A percentile compares a stretch with the other conserved stretches of the same genome.
phyloP scores from a whole-genome alignment of 1,140 invertebrate genomes.

The Doryteuthis pealeii region DNA sequence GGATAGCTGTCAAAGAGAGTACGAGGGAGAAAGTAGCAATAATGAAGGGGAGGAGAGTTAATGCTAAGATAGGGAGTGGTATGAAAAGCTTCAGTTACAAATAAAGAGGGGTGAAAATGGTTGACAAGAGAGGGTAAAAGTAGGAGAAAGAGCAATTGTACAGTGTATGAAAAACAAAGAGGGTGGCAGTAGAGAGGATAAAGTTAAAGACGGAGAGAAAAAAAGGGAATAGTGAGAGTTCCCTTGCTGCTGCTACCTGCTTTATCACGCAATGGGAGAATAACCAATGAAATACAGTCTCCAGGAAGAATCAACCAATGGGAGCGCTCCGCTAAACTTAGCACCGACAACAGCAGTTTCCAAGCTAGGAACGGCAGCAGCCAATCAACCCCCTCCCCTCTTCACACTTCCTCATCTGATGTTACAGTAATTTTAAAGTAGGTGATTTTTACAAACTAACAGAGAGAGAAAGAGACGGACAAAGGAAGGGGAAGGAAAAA shows the following conservation, averaged over 20 bases:
- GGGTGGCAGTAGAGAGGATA: neutral
- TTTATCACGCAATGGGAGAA: neutral
- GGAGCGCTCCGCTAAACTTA: neutral
- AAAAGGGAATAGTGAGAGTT: no score
- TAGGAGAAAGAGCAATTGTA: neutral
- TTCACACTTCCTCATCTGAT: neutral
- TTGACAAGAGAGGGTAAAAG: neutral
- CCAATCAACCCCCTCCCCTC: no score
- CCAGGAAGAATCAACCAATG: neutral
- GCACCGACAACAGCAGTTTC: conserved; percentile 1
- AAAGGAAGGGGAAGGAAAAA: neutral
- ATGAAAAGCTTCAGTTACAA: no score
- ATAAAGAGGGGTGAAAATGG: no score
- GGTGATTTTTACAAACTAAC: no score
- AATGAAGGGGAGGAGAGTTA: neutral
- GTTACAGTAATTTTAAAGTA: no score
- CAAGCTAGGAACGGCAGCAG: neutral
- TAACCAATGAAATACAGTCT: neutral
- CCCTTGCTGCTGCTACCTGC: neutral
- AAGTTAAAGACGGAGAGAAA: no score
- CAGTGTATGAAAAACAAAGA: neutral
- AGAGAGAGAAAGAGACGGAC: neutral
- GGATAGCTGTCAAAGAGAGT: neutral
- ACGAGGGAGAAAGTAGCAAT: no score
- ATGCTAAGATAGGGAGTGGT: no score